Evolutionary conservation across 2,797 vertebrate genomes (phyloP).

Genomic region (Loris lydekkerianus): DNA sequence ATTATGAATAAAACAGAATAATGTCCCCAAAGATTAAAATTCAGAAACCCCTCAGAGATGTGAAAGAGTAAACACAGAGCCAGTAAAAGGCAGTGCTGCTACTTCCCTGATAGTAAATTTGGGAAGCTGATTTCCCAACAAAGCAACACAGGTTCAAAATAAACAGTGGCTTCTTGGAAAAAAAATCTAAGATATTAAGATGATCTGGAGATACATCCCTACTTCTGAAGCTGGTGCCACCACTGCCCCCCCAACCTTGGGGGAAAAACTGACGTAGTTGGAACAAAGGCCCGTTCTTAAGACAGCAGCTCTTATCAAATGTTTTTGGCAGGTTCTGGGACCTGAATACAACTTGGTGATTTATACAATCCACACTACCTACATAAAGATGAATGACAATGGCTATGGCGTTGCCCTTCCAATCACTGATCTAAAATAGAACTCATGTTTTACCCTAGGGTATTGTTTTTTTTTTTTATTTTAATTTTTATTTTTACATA

Average conservation of each 20-base stretch:
- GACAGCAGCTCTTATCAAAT: not conserved
- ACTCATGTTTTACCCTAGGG: not conserved
- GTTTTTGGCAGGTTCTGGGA: not conserved
- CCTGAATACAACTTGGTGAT: not conserved
- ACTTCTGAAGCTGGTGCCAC: not conserved
- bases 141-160: conserved; percentile 22
- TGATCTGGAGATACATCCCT: not conserved
- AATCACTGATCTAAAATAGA: not conserved
- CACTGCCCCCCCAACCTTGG: too few relatives aligned
- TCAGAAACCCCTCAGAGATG: not conserved
- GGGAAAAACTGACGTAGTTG: not conserved
- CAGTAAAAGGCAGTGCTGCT: not conserved
- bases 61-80: not conserved
- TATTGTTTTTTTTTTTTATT: not conserved
- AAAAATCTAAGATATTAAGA: not conserved
- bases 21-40: conserved; percentile 12
- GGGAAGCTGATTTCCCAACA: not conserved
- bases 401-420: not conserved
- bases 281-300: not conserved
- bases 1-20: not conserved
- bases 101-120: not conserved
- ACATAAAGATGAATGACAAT: not conserved
- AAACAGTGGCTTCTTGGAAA: not conserved
- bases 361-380: not conserved
- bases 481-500: too few relatives aligned